Base-by-base conservation (phyloP, 2,113 vertebrate genomes). In the Neodontobutis hainanensis region DNA sequence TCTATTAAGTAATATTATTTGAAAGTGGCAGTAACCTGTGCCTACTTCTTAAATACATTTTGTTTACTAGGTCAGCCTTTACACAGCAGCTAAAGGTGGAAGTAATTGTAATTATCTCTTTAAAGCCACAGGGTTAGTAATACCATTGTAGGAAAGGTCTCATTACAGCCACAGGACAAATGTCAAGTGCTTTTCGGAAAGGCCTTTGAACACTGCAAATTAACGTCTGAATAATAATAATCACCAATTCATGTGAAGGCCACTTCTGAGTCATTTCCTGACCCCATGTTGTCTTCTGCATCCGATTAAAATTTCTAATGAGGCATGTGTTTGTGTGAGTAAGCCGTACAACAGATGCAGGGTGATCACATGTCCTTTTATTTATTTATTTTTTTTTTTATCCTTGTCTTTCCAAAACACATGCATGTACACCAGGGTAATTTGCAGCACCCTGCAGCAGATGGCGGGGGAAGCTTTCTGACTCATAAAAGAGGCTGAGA, bases 381-480 rank as follows among this genome's bases (percentile, higher is more conserved):
- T 55, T 0, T 5, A n/a, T n/a, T n/a, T n/a, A n/a, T 48, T 63
- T 16, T 12, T 56, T 19, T 19, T 8, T 15, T 50, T 47, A 40
- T 58, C 15, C 4, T 14, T 19, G 5, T 40, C 38, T 46, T 46
- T 46, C 44, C 44, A 50, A 38, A 65, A 78, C 52, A 78, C 70
- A 46, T 51, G 65, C 70, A 51, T 16, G 4, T 8, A 61, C 68
- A 72, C 10, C 6, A 19, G 77, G 76, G 63, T 80, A 63, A 76
- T 82, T 57, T 75, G 68, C 69, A 43, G 57, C 61, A 60, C 69
- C 51, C 73, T 82, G 74, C 72, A 70, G 82, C 74, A 80, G 71
- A 80, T 81, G 63, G 75, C 61, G 66, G 73, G 55, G 78, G 4
- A 35, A 76, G 35, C 61, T 62, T 53, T 58, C 67, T 90, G 86